Base-by-base conservation (phyloP, 2,113 vertebrate species). In the Chaetorhynchus papuensis region DNA sequence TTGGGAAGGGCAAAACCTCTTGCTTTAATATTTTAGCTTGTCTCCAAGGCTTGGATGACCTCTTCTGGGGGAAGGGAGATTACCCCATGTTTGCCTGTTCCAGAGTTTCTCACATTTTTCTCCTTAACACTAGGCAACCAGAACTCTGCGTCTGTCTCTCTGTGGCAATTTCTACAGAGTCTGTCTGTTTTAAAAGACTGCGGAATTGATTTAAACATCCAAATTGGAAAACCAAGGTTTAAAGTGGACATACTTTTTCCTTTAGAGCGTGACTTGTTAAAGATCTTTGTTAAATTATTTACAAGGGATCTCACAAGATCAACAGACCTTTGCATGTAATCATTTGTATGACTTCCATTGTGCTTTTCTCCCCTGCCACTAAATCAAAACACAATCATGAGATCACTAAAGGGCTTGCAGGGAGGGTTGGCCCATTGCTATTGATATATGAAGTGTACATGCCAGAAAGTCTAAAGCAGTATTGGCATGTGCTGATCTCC, bases 261-360 rank as follows among this genome's bases (percentile, higher is more conserved):
- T 53, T 76, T 71, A 37, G 37, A 71, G 49, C 28, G 33, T 4
- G 5, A 18, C 68, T 70, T 56, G 8, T 47, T 71, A 68, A 80
- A 84, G 69, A 75, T 30, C 24, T 84, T 92, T 61, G 37, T 90
- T 88, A 92, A 94, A 94, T 69, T 92, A 61, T 86, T 93, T 92
- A 80, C 82, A 27, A 23, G 35, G 13, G 10, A 27, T 68, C 76
- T 90, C 37, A 65, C 59, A 74, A 79, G 65, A 69, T 20, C 49
- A 69, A 69, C 37, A 72, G 57, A 68, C 35, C 41, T 64, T 89
- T 60, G 41, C 37, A 28, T 79, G 53, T 79, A 44, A 68, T 14
- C 7, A 31, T 63, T 79, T 52, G 7, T 50, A 8, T 35, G 11
- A 50, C 16, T 90, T 90, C 23, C 28, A 57, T 45, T 33, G 26